Base-by-base conservation (phyloP, 1,140 invertebrate species). In the Battus philenor region DNA sequence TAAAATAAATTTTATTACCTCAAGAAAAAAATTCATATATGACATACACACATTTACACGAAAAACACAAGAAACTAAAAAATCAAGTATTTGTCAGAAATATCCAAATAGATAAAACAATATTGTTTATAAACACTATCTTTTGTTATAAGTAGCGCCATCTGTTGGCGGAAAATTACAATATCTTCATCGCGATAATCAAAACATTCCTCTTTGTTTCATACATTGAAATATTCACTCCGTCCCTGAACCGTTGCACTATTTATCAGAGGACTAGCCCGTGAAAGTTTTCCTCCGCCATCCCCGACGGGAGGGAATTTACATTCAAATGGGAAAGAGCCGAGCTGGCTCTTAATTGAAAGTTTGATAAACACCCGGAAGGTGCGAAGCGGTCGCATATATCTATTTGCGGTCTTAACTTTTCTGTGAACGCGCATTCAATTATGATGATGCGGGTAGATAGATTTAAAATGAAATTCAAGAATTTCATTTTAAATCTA, bases 311-410 rank as follows among this genome's bases (percentile, higher is more conserved):
- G 34, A 33, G 29, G 34, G 53, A 47, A 73, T 73, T 73, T 73
- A 59, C 69, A 70, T 73, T 49, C 53, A 60, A 70, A 70, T 59
- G 64, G 54, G 60, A 56, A 56, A 52, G 50, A 60, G 50, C 29
- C 26, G 44, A 45, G 50, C 34, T 47, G 34, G 34, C 48, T 56
- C 57, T 66, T 70, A 70, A 73, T 73, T 68, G 67, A 70, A 70
- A 73, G 57, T 73, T 70, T 66, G 54, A 63, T 62, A 66, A 64
- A 62, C 48, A 57, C 47, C 17, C 36, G 39, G 27, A 44, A 45
- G 49, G 43, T 41, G 18, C 22, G 30, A 17, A 10, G 27, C 29
- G 24, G 38, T 12, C 38, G 15, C 38, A 41, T 41, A 41, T 29
- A 41, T 41, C 38, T 13, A 39, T 39, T 39, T 26, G 36, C 36